A percentile compares a stretch with the other conserved stretches of the same genome.
Conservation (phyloP, 2,113 vertebrate genomes). For the Morone saxatilis region DNA sequence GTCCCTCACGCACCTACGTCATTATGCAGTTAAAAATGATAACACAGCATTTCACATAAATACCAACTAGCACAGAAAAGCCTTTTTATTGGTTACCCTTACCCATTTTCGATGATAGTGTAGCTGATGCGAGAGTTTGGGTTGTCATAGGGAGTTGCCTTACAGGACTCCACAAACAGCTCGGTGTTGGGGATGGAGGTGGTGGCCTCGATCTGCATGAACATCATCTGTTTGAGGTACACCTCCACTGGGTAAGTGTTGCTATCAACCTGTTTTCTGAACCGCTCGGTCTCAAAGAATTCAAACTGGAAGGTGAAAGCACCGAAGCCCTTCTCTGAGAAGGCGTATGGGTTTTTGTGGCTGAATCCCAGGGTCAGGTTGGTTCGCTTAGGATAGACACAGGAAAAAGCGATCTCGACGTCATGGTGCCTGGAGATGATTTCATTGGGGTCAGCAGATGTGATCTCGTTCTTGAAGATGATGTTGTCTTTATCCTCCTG, state of each 20-base stretch:
- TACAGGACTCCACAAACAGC: slow-evolving; percentile 78
- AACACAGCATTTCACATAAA: neutral
- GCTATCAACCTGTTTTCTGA: neutral
- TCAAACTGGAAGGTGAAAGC: slow-evolving; percentile 70
- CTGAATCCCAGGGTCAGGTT: slow-evolving; percentile 59
- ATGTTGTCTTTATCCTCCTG: slow-evolving; percentile 69
- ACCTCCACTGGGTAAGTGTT: slow-evolving; percentile 68
- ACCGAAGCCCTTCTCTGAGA: slow-evolving; percentile 70
- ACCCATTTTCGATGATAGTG: slow-evolving; percentile 69
- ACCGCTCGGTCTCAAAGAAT: slow-evolving; percentile 37
- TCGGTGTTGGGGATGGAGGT: slow-evolving; percentile 56
- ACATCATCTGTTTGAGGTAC: slow-evolving; percentile 68
- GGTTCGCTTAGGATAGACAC: slow-evolving; percentile 63
- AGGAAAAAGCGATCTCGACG: slow-evolving; percentile 65
- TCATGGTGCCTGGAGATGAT: slow-evolving; percentile 65
- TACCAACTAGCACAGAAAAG: neutral
- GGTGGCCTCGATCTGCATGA: slow-evolving; percentile 66
- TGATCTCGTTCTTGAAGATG: slow-evolving; percentile 70
- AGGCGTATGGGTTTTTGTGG: slow-evolving; percentile 54
- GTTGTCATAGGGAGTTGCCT: slow-evolving; percentile 69
- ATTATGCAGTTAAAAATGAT: neutral
- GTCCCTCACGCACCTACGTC: slow-evolving; percentile 66
- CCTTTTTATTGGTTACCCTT: neutral
- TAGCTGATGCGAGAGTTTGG: slow-evolving; percentile 60
- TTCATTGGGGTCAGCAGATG: slow-evolving; percentile 35